These are phyloP conservation scores for Microtus californicus DNA, from an alignment of 2,797 vertebrate species.

Conservation along the genomic window DNA sequence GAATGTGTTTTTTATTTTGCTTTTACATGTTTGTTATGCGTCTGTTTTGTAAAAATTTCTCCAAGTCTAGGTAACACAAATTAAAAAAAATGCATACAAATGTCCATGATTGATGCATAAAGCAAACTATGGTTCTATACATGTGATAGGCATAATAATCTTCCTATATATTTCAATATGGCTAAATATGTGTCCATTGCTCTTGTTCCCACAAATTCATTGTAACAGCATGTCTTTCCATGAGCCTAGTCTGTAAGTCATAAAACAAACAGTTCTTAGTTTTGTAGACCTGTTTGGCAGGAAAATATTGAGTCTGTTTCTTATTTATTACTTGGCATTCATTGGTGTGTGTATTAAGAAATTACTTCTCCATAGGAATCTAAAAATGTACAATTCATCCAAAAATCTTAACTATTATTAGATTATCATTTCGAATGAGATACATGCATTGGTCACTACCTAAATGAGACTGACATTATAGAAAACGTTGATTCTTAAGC, in stretches of 20 bases:
- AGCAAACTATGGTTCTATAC: constrained; percentile 58
- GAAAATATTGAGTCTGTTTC: constrained; percentile 69
- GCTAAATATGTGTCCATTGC: constrained; percentile 39
- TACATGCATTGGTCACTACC: neutral
- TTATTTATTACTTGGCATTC: constrained; percentile 66
- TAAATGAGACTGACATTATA: constrained; percentile 39
- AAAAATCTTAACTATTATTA: constrained; percentile 33
- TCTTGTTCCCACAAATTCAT: constrained; percentile 55
- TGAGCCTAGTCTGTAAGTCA: constrained; percentile 42
- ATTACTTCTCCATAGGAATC: constrained; percentile 48
- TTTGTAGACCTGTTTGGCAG: constrained; percentile 57
- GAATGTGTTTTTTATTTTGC: constrained; percentile 84
- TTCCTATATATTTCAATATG: constrained; percentile 62
- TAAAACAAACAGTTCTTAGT: constrained; percentile 63
- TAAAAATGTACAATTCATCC: neutral
- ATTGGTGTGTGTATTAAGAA: constrained; percentile 64
- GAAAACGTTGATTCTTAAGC: constrained; percentile 31
- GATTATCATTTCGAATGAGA: constrained; percentile 47
- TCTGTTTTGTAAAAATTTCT: constrained; percentile 80
- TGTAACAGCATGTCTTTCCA: constrained; percentile 44
- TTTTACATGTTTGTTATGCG: constrained; percentile 83
- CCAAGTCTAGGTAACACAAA: constrained; percentile 80
- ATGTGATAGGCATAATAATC: constrained; percentile 52
- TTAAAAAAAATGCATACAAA: constrained; percentile 73
- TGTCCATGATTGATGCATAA: constrained; percentile 71